These are phyloP conservation scores for Cantharis rufa DNA, from an alignment of 2,888 invertebrate species.

Conservation along the genomic window DNA sequence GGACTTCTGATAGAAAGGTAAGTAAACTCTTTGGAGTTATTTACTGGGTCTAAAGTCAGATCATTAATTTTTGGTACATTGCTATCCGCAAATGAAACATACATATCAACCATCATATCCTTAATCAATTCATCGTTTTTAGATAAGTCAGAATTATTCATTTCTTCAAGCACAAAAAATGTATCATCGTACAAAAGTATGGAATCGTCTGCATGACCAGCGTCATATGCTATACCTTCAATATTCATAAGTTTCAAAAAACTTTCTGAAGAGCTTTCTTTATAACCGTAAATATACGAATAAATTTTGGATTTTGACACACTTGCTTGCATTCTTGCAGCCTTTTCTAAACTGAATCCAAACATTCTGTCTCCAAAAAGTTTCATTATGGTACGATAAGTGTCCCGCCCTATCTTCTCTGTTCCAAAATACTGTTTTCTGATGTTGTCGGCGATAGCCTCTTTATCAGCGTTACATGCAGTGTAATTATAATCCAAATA, in stretches of 20 bases:
- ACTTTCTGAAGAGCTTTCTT: not conserved
- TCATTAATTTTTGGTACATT: not conserved
- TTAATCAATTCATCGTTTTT: slow-evolving; percentile 1
- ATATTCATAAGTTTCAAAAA: not conserved
- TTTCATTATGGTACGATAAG: not conserved
- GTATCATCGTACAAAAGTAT: not conserved
- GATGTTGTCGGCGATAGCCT: not conserved
- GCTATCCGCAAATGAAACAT: slow-evolving; percentile 5
- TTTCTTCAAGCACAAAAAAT: not conserved
- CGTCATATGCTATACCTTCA: not conserved
- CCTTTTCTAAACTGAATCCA: not conserved
- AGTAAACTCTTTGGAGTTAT: not conserved
- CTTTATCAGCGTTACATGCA: not conserved
- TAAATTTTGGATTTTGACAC: not conserved
- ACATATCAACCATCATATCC: not conserved
- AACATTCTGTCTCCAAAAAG: slow-evolving; percentile 5
- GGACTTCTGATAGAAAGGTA: not conserved
- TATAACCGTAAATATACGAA: slow-evolving; percentile 5
- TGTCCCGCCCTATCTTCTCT: not conserved
- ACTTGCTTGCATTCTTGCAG: not conserved
- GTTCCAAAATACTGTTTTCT: slow-evolving; percentile 1
- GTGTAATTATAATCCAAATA: not conserved
- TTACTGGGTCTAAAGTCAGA: not conserved
- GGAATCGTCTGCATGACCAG: not conserved
- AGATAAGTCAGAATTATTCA: not conserved